Percentiles rank a stretch among this genome's conserved stretches.
Evolutionary conservation across 1,140 invertebrate species (phyloP).

Genomic region (Ceratina australensis): DNA sequence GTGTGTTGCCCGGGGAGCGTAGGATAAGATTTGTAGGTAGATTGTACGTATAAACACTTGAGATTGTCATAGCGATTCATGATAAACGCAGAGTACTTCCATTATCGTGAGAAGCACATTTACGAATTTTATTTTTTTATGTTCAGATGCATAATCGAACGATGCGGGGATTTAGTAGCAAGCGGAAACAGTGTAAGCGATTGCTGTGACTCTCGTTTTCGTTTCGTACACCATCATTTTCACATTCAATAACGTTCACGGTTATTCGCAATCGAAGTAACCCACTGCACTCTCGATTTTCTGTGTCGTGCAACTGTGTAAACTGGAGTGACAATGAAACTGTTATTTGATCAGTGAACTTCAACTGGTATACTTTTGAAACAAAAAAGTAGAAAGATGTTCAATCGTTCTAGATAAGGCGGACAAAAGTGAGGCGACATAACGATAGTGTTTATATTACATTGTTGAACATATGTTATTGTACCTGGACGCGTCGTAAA

Average conservation of each 20-base stretch:
- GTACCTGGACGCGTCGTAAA: slow-evolving; percentile 43
- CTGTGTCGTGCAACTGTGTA: too few relatives aligned
- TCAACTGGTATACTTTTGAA: slow-evolving; percentile 23
- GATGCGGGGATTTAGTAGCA: slow-evolving; percentile 26
- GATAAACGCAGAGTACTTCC: slow-evolving; percentile 43
- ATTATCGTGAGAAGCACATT: slow-evolving; percentile 49
- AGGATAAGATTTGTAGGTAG: slow-evolving; percentile 30
- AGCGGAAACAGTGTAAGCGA: slow-evolving; percentile 49
- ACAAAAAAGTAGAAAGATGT: too few relatives aligned
- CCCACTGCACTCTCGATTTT: slow-evolving; percentile 4
- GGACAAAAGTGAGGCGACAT: slow-evolving; percentile 3
- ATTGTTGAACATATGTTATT: slow-evolving; percentile 42
- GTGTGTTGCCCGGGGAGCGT: slow-evolving; percentile 30
- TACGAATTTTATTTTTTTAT: slow-evolving; percentile 33
- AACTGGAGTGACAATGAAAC: too few relatives aligned
- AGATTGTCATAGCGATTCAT: slow-evolving; percentile 48
- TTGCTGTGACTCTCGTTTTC: slow-evolving; percentile 22
- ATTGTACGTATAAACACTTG: slow-evolving; percentile 50
- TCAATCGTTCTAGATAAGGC: slow-evolving; percentile 22
- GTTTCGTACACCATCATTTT: slow-evolving; percentile 11
- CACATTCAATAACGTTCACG: background rate
- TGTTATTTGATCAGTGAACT: too few relatives aligned
- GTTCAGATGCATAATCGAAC: slow-evolving; percentile 30
- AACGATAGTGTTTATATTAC: slow-evolving; percentile 36
- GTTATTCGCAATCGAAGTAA: slow-evolving; percentile 15